phyloP scores from a whole-genome alignment of 2,888 invertebrate genomes.

The Epirrhoe tristata region DNA sequence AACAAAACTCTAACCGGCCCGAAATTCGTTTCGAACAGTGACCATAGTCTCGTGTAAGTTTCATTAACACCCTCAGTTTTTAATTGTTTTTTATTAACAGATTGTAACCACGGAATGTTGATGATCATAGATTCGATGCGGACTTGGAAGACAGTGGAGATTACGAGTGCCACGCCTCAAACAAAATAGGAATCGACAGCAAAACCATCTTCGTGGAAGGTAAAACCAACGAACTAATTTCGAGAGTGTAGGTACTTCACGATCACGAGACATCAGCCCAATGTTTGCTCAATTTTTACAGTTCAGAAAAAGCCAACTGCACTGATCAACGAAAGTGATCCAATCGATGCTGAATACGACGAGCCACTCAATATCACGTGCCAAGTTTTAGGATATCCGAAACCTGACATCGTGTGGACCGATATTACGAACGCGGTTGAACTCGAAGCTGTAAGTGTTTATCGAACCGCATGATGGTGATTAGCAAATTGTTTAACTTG shows the following conservation, averaged over 20 bases:
- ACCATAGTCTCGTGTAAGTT: constrained; percentile 23
- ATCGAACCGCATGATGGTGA: background rate
- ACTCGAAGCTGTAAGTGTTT: constrained; percentile 10
- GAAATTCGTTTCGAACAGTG: constrained; percentile 17
- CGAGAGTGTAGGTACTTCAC: background rate
- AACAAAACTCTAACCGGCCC: background rate
- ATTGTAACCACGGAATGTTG: background rate
- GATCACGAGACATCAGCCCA: background rate
- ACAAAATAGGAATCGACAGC: constrained; percentile 11
- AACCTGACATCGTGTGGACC: constrained; percentile 18
- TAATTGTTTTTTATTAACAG: background rate
- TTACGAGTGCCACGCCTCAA: constrained; percentile 19
- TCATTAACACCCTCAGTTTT: background rate
- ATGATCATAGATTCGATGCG: constrained; percentile 11
- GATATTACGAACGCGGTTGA: background rate
- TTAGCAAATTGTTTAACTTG: background rate
- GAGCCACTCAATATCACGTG: constrained; percentile 17
- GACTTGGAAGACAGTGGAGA: constrained; percentile 8
- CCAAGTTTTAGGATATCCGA: constrained; percentile 19
- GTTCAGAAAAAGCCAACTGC: constrained; percentile 14
- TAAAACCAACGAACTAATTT: background rate
- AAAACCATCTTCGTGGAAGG: constrained; percentile 18
- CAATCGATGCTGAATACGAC: constrained; percentile 19
- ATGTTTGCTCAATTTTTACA: background rate
- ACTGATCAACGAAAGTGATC: constrained; percentile 2